Percentiles rank a stretch among this genome's conserved stretches.
Conservation (phyloP, 1,140 invertebrate species). For the Rhyzopertha dominica region DNA sequence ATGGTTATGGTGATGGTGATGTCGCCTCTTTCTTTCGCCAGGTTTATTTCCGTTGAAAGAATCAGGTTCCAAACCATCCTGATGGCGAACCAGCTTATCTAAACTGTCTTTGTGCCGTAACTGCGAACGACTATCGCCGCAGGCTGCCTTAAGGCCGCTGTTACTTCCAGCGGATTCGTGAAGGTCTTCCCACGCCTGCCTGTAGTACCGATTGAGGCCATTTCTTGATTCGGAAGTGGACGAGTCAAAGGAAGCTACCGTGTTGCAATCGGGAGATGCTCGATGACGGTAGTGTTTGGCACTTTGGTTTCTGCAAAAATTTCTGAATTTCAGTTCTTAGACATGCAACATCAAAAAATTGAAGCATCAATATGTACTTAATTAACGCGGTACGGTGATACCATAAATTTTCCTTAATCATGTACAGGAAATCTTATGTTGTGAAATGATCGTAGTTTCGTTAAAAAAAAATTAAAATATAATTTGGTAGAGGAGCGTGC, state of each 20-base stretch:
- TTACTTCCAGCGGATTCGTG: constrained; percentile 71
- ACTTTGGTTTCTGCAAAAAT: constrained; percentile 60
- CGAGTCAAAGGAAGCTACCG: constrained; percentile 79
- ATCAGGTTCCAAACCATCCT: constrained; percentile 66
- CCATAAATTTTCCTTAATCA: too few species aligned
- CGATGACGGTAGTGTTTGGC: constrained; percentile 81
- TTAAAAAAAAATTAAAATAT: too few species aligned
- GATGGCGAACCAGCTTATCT: constrained; percentile 57
- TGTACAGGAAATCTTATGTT: too few species aligned
- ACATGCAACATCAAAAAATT: too few species aligned
- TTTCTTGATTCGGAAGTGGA: constrained; percentile 76
- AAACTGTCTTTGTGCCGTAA: constrained; percentile 64
- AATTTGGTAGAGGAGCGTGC: too few species aligned
- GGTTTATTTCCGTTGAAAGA: constrained; percentile 49
- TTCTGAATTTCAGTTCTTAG: too few species aligned
- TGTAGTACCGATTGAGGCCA: constrained; percentile 75
- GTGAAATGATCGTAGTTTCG: too few species aligned
- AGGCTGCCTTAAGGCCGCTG: constrained; percentile 43
- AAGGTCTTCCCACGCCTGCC: constrained; percentile 87
- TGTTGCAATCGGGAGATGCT: constrained; percentile 82
- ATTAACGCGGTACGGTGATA: too few species aligned
- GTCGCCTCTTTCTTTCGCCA: constrained; percentile 70
- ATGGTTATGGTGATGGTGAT: constrained; percentile 80
- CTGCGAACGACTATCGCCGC: constrained; percentile 48
- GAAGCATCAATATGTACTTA: too few species aligned